A percentile compares a stretch with the other conserved stretches of the same genome.
These are phyloP conservation scores for Melanargia galathea DNA, from an alignment of 2,888 invertebrate species.

Conservation along the genomic window DNA sequence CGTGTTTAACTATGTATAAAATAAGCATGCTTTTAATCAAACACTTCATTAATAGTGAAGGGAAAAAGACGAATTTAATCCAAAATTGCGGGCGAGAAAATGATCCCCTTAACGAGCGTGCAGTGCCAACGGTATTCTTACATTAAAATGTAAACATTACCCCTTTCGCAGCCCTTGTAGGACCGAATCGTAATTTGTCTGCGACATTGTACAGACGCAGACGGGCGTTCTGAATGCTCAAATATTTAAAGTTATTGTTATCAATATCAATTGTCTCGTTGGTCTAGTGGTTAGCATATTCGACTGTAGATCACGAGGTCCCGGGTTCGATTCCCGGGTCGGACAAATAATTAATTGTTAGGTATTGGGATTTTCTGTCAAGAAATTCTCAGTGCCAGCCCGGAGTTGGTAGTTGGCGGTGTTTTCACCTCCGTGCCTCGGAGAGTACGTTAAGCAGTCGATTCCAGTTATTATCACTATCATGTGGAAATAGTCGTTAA, in stretches of 20 bases:
- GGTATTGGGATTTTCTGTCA: too few relatives aligned
- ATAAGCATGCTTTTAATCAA: conserved; percentile 50
- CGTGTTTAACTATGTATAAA: background rate
- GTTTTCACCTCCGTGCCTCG: too few relatives aligned
- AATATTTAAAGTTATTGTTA: background rate
- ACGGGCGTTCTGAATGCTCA: conserved; percentile 54
- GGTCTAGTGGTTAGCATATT: too few relatives aligned
- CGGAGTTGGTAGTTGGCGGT: too few relatives aligned
- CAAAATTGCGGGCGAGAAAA: conserved; percentile 57
- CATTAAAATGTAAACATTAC: conserved; percentile 78
- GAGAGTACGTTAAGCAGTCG: too few relatives aligned
- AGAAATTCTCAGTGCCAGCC: too few relatives aligned
- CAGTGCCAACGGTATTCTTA: conserved; percentile 63
- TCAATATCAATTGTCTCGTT: background rate
- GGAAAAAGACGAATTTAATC: conserved; percentile 63
- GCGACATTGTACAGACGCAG: conserved; percentile 54
- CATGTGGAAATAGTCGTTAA: too few relatives aligned
- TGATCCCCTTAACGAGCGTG: conserved; percentile 69
- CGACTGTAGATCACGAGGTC: too few relatives aligned
- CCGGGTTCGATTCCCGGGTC: too few relatives aligned
- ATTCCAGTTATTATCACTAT: too few relatives aligned
- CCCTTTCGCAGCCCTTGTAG: conserved; percentile 64
- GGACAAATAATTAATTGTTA: too few relatives aligned
- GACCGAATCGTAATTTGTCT: conserved; percentile 72
- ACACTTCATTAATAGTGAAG: conserved; percentile 64